Evolutionary conservation across 2,888 invertebrate genomes (phyloP), one percentile per base, ranked within the genome.

Genomic region (Chalcis sispes): DNA sequence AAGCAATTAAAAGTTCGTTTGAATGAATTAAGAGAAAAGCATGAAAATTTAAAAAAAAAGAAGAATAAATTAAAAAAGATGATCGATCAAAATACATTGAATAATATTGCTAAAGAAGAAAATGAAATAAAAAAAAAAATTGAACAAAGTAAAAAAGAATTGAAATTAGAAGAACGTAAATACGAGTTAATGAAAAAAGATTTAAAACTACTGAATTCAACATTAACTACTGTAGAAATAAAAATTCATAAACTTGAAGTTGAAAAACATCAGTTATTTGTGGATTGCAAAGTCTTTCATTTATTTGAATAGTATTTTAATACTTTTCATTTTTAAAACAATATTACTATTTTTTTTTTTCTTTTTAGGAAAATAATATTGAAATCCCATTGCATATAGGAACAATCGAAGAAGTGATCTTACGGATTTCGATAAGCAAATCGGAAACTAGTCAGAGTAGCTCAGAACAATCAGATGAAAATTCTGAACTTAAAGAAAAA

Each of bases 151-250:
- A 18, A 25, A 13, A 65, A 65, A 29, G 32, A 56, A 94, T 83
- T 95, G 95, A 82, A 93, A 94, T 81, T 98, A 98, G 88, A 95
- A 94, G 85, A 92, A 93, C n/a, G 3, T 29, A 25, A 74, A 58
- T 18, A 1, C 1, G 56, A 62, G 18, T 15, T 15, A 5, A 50
- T 72, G 40, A 52, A 54, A n/a, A 23, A 7, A 15, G 61, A 78
- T 27, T 32, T 69, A 10, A 56, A 48, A 36, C 29, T 56, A 23
- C 61, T 18, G 69, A 61, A 48, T 25, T 29, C 56, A 27, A n/a
- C 0, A 7, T 20, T 74, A 20, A 36, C 1, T 1, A 1, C 32
- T n/a, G 4, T 1, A 3, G 1, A n/a, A 1, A 15, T 15, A 8
- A 27, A 32, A 15, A 50, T 77, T 7, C n/a, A 13, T 4, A 48